Evolutionary conservation across 2,888 invertebrate genomes (phyloP), one percentile per base, ranked within the genome.

Genomic region (Labia minor): DNA sequence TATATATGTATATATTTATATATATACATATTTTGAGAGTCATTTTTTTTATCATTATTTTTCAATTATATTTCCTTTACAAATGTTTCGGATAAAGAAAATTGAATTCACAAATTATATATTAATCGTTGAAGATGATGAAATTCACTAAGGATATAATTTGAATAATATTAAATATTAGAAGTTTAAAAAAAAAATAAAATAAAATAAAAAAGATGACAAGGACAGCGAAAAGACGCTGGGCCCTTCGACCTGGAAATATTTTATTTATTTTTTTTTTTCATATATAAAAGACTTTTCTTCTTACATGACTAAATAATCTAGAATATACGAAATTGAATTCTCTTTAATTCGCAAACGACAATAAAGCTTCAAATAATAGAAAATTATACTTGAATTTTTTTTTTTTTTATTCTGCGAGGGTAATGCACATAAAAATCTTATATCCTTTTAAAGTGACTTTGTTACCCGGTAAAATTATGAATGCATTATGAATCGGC

Each of bases 261-360:
- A 49, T 49, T 49, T 49, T 3, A 16, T 8, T n/a, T n/a, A n/a
- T n/a, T n/a, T n/a, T n/a, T n/a, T n/a, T n/a, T n/a, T n/a, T n/a
- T n/a, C 49, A 14, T 8, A 49, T 49, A 49, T 49, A 49, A 49
- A 49, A 49, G 49, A 16, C 49, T 49, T 16, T 49, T 49, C 16
- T 26, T 49, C 16, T 49, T 49, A 49, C 49, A 49, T 49, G 49
- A 49, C 49, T 70, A 68, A 70, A 70, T 70, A 68, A 69, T 70
- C 66, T 61, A 70, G 19, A 63, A 67, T 66, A 68, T 67, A 65
- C 63, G 37, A 70, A 70, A 69, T 67, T 66, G 66, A 67, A 68
- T 67, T 67, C 62, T 62, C 67, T 67, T 66, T 69, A 69, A 66
- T 69, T 69, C 21, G 49, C 14, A 49, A 49, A 49, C 49, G 49